These are phyloP conservation scores for Nannoperca obscura DNA, from an alignment of 2,797 vertebrate genomes.

Conservation along the genomic window DNA sequence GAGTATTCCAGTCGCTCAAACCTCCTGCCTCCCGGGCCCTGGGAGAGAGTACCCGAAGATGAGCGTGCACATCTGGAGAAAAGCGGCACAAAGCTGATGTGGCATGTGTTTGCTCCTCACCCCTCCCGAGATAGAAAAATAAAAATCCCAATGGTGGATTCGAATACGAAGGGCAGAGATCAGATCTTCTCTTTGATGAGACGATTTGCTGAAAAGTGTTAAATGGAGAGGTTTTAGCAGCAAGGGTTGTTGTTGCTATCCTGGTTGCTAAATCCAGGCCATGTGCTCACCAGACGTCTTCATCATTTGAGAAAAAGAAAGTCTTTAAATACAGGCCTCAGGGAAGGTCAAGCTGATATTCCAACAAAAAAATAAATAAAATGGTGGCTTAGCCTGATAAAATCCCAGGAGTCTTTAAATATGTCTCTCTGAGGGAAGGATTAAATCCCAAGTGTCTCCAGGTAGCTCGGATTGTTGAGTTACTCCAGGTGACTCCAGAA, in stretches of 20 bases:
- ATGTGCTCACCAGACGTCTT: conserved; percentile 21
- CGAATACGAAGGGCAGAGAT: conserved; percentile 51
- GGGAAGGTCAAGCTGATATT: conserved; percentile 47
- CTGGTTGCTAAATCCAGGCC: conserved; percentile 18
- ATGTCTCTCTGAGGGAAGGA: conserved; percentile 21
- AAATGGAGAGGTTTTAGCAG: conserved; percentile 30
- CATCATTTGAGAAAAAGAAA: conserved; percentile 23
- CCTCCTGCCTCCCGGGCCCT: conserved; percentile 47
- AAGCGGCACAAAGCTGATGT: conserved; percentile 16
- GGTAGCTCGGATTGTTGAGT: conserved; percentile 1
- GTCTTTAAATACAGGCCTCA: conserved; percentile 27
- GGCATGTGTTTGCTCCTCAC: conserved; percentile 32
- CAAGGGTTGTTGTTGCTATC: neutral
- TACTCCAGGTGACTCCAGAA: conserved; percentile 9
- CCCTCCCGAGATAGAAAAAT: conserved; percentile 14
- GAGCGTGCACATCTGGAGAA: conserved; percentile 50
- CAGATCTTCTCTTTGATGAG: conserved; percentile 52
- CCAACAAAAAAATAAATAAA: neutral
- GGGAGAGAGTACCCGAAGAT: conserved; percentile 36
- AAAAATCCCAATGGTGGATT: conserved; percentile 49
- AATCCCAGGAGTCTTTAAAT: conserved; percentile 32
- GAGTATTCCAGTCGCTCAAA: conserved; percentile 63
- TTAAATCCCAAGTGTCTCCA: conserved; percentile 10
- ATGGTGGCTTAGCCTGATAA: conserved; percentile 26
- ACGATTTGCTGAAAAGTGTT: conserved; percentile 34